Base-by-base conservation (phyloP, 2,797 vertebrate species). In the Acomys russatus region DNA sequence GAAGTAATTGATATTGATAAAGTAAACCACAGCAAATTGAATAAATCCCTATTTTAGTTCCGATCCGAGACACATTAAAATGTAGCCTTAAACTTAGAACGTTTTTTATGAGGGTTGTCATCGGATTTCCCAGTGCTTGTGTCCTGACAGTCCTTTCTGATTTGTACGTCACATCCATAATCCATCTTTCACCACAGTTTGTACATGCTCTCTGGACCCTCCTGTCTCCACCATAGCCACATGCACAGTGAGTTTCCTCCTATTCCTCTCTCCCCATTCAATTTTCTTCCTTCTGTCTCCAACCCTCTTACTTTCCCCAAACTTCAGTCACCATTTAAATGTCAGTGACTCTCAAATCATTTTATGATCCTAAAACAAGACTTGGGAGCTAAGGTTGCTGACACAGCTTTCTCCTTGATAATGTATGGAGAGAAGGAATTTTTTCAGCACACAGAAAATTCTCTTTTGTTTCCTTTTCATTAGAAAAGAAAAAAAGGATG, bases 221-320 rank as follows among this genome's bases (percentile, higher is more conserved):
- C 25, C 25, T 3, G 10, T 7, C 8, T 6, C 1, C 9, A 59
- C 35, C 30, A 35, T 12, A 73, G 61, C 8, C 20, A 59, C 85
- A 20, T 61, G 66, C 14, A 80, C 28, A 54, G 0, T 28, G 70
- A 11, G 12, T 82, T 95, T 79, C 76, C 23, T 90, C 30, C n/a
- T 59, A 30, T 54, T 44, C 18, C 22, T n/a, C 22, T 22, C 20
- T 73, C 15, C 88, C 93, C 88, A 76, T 22, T 63, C 12, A 23
- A 87, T 6, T n/a, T 56, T 93, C 93, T 96, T 11, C 85, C 35
- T 70, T 91, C 25, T 38, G 73, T 51, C 71, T 84, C 35, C 87
- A 61, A 87, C 17, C 6, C 35, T 92, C 7, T 59, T 7, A 10
- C 4, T 8, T 64, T 78, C 38, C 25, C 44, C 28, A 86, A 51